Conservation (phyloP, 2,113 vertebrate species). For the Apodemus speciosus region DNA sequence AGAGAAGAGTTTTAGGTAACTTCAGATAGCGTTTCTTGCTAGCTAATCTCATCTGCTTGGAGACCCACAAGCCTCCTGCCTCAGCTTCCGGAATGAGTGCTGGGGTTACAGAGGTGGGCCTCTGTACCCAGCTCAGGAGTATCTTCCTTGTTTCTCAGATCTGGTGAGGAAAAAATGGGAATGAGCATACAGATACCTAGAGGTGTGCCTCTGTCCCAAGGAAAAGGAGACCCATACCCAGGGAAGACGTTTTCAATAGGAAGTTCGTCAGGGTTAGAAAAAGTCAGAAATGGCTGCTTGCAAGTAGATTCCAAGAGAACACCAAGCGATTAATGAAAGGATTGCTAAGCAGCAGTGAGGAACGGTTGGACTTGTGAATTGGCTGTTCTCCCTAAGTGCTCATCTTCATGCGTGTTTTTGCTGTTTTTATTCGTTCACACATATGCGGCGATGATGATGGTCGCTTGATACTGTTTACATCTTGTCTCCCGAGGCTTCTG, state of each 20-base stretch:
- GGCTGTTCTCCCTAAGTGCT: background rate
- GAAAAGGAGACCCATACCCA: background rate
- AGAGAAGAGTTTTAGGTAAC: background rate
- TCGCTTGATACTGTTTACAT: slow-evolving; percentile 45
- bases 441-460: background rate
- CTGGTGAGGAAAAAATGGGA: background rate
- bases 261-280: background rate
- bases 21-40: background rate
- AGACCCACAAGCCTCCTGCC: background rate
- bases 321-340: background rate
- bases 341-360: background rate
- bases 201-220: background rate
- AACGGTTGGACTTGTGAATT: background rate
- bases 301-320: background rate
- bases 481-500: slow-evolving; percentile 63
- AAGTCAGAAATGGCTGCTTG: background rate
- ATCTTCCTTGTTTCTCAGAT: background rate
- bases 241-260: background rate
- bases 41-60: background rate
- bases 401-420: background rate
- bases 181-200: background rate
- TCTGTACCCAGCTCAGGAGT: background rate
- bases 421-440: background rate
- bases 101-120: background rate
- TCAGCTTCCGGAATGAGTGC: background rate